These are phyloP conservation scores for Alentia gelatinosa DNA, from an alignment of 2,888 invertebrate species.

Conservation along the genomic window DNA sequence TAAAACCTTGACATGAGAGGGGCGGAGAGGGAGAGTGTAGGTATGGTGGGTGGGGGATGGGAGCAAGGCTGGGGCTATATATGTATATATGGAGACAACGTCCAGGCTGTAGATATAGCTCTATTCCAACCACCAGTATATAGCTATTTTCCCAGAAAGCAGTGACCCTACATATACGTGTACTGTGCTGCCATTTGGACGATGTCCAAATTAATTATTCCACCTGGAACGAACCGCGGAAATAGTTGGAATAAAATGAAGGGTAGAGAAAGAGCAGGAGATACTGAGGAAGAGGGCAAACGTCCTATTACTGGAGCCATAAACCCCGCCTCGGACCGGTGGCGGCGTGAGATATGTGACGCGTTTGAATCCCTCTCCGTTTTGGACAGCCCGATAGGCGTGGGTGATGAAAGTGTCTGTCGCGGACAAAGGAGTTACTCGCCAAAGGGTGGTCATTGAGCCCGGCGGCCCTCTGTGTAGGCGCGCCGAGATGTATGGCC, in stretches of 20 bases:
- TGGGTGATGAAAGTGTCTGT: slow-evolving; percentile 34
- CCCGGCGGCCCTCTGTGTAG: not conserved
- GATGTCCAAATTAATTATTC: not conserved
- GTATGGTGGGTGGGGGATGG: not conserved
- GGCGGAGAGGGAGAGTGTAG: not conserved
- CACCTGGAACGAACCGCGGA: not conserved
- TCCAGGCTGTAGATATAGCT: not conserved
- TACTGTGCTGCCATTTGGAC: not conserved
- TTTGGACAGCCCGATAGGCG: slow-evolving; percentile 2
- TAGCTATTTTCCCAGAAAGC: not conserved
- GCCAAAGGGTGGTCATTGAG: not conserved
- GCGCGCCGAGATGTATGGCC: not conserved
- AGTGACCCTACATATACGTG: not conserved
- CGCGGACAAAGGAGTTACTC: slow-evolving; percentile 18
- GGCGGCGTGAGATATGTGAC: not conserved
- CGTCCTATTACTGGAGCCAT: not conserved
- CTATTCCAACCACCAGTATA: not conserved
- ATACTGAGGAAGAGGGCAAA: not conserved
- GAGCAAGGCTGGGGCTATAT: not conserved
- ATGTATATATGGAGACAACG: not conserved
- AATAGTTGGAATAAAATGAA: not conserved
- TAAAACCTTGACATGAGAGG: not conserved
- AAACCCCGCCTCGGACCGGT: not conserved
- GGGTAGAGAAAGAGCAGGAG: not conserved
- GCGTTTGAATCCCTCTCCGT: not conserved